Evolutionary conservation across 2,797 vertebrate genomes (phyloP).

Genomic region (Rhinogobio ventralis): DNA sequence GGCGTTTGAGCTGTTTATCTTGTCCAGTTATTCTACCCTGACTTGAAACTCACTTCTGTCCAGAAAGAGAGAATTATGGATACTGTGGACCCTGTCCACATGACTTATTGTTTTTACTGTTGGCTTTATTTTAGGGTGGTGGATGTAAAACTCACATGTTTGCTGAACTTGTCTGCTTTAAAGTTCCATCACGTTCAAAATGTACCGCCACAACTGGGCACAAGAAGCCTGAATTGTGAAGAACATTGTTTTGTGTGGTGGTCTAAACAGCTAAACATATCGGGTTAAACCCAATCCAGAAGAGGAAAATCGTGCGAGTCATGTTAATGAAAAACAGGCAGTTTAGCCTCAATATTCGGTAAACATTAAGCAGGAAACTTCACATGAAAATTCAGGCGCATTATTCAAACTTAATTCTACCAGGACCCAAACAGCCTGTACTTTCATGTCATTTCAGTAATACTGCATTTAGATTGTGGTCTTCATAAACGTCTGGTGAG

Average conservation of each 20-base stretch:
- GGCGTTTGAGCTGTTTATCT: conserved; percentile 11
- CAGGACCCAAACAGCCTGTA: too few species aligned
- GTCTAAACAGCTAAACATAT: conserved; percentile 29
- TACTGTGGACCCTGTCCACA: not conserved
- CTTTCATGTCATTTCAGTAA: not conserved
- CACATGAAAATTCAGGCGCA: not conserved
- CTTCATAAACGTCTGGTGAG: not conserved
- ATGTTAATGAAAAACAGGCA: conserved; percentile 22
- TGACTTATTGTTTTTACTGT: not conserved
- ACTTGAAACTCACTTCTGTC: conserved; percentile 1
- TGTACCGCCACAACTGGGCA: conserved; percentile 21
- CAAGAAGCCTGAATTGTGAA: not conserved
- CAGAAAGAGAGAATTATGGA: not conserved
- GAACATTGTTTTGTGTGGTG: conserved; percentile 15
- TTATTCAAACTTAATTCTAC: not conserved
- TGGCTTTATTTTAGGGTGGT: conserved; percentile 8
- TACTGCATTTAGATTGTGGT: conserved; percentile 4
- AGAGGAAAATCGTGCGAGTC: not conserved
- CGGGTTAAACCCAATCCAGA: conserved; percentile 17
- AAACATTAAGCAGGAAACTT: conserved; percentile 2
- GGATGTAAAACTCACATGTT: not conserved
- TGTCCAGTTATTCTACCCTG: conserved; percentile 23
- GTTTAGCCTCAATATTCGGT: not conserved
- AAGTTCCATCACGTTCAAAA: conserved; percentile 7
- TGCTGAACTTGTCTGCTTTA: not conserved